A percentile compares a stretch with the other conserved stretches of the same genome.
phyloP scores from a whole-genome alignment of 2,113 vertebrate species.

The Calidris pugnax region DNA sequence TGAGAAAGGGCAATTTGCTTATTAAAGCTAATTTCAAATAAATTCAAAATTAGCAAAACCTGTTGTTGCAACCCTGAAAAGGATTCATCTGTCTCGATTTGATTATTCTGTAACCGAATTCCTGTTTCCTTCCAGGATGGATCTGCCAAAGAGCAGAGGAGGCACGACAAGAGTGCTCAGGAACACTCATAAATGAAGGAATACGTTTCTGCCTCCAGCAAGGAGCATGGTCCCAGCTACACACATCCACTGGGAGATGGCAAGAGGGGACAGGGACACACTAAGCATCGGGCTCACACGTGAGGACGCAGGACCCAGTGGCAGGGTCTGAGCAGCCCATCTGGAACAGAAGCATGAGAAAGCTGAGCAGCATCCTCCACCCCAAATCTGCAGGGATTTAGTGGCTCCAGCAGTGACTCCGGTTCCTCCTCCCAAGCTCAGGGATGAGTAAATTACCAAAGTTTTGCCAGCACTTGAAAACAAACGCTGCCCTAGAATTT shows the following conservation, averaged over 20 bases:
- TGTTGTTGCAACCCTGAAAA: neutral
- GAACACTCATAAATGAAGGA: accelerated
- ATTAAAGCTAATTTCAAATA: neutral
- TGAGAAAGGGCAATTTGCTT: neutral
- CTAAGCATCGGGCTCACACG: accelerated
- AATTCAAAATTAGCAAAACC: neutral
- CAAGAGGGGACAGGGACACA: accelerated
- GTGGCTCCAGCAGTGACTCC: neutral
- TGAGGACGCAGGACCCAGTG: accelerated
- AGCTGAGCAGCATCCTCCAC: neutral
- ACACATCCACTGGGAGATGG: accelerated
- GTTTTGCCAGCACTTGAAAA: neutral
- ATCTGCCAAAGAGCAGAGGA: neutral
- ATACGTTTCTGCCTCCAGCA: accelerated
- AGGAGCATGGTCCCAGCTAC: neutral
- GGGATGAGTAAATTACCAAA: neutral
- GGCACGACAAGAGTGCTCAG: accelerated
- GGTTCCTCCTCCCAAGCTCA: neutral
- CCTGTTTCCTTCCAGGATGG: neutral
- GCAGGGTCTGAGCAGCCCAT: neutral
- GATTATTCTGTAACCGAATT: neutral
- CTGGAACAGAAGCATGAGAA: accelerated
- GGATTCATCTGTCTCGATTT: neutral
- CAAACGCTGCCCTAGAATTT: neutral
- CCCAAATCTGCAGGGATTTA: neutral